Conservation (phyloP, 2,888 invertebrate genomes). For the Desoria tigrina region DNA sequence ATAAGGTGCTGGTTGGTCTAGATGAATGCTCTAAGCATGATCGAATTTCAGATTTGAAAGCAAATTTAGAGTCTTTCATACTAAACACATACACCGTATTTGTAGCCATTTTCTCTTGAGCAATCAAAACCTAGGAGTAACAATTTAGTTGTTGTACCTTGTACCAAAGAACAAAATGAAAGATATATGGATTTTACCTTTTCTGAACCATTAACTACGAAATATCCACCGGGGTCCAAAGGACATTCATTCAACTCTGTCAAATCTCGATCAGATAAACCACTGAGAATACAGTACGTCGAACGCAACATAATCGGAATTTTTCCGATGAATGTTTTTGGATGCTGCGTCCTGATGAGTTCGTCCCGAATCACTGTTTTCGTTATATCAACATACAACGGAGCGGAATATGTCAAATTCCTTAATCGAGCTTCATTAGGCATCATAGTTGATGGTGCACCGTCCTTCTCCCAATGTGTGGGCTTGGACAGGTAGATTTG, state of each 20-base stretch:
- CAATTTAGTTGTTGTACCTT: no score
- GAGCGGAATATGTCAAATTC: no score
- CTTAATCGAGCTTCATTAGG: no score
- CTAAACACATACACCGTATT: no score
- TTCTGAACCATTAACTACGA: conserved; percentile 99
- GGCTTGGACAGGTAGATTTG: conserved; percentile 99
- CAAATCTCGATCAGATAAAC: conserved; percentile 96
- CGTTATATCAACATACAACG: conserved; percentile 97
- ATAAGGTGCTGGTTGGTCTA: conserved; percentile 93
- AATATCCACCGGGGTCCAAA: no score
- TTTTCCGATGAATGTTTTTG: conserved; percentile 76
- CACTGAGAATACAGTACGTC: conserved; percentile 91
- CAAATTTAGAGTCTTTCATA: conserved; percentile 99
- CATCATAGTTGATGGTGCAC: no score
- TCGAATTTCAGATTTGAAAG: conserved; percentile 97
- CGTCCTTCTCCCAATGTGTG: no score
- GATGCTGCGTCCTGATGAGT: conserved; percentile 73
- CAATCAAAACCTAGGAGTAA: conserved; percentile 84
- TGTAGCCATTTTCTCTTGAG: no score
- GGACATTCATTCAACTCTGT: no score
- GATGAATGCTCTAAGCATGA: no score
- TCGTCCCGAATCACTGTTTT: conserved; percentile 93
- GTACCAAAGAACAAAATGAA: no score
- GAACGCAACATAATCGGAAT: conserved; percentile 99
- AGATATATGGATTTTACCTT: conserved; percentile 69